Conservation (phyloP, 2,888 invertebrate genomes). For the Drosophila longiperda region DNA sequence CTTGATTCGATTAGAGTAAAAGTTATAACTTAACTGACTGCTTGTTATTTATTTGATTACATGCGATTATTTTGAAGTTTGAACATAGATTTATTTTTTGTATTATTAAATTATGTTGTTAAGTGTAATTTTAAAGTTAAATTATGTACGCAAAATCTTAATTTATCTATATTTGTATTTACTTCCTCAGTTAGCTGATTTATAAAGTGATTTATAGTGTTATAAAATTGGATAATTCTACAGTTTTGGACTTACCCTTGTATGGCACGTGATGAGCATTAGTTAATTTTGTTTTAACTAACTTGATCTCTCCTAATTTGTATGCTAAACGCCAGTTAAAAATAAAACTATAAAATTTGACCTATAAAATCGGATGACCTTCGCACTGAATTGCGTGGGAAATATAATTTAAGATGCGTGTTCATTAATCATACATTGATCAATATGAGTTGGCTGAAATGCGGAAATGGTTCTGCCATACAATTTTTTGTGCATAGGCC, state of each 20-base stretch:
- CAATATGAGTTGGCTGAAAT: not conserved
- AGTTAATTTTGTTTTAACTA: not conserved
- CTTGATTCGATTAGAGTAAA: conserved; percentile 15
- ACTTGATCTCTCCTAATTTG: conserved; percentile 21
- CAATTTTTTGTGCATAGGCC: not conserved
- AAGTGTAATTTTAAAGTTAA: not conserved
- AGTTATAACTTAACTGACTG: conserved; percentile 26
- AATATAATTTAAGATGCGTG: conserved; percentile 20
- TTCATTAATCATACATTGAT: conserved; percentile 30
- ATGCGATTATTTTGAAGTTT: not conserved
- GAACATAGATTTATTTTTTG: too few relatives aligned
- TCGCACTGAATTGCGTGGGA: conserved; percentile 44
- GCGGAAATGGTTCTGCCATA: conserved; percentile 15
- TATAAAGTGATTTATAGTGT: not conserved
- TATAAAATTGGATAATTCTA: conserved; percentile 6
- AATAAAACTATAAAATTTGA: conserved; percentile 7
- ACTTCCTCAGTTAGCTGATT: conserved; percentile 30
- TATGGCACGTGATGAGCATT: conserved; percentile 42
- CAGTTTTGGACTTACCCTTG: conserved; percentile 32
- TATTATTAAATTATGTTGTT: not conserved
- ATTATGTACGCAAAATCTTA: not conserved
- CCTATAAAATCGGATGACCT: conserved; percentile 21
- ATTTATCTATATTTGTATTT: not conserved
- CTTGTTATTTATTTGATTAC: not conserved
- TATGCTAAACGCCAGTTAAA: conserved; percentile 1